Conservation (phyloP, 2,888 invertebrate genomes). For the Gandaritis pyraliata region DNA sequence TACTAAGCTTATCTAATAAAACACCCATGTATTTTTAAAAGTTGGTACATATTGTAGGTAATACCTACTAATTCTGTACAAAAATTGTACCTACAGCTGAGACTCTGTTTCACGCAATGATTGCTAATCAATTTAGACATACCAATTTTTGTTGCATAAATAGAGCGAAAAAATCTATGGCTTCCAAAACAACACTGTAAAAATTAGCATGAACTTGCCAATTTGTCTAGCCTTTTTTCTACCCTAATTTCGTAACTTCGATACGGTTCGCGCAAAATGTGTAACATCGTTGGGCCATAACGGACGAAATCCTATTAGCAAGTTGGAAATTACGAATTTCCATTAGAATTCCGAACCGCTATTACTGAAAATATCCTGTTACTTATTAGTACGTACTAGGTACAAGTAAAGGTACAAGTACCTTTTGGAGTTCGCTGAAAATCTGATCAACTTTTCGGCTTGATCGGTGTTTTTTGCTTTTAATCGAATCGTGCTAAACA, state of each 20-base stretch:
- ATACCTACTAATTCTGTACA: no score
- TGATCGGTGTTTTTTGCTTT: slow-evolving; percentile 10
- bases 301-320: slow-evolving; percentile 64
- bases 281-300: slow-evolving; percentile 75
- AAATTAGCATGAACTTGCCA: slow-evolving; percentile 76
- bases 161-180: slow-evolving; percentile 28
- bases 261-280: slow-evolving; percentile 76
- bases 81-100: no score
- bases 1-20: no score
- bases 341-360: slow-evolving; percentile 41
- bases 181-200: slow-evolving; percentile 56
- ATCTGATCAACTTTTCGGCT: slow-evolving; percentile 25
- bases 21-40: no score
- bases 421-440: slow-evolving; percentile 12
- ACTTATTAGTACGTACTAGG: slow-evolving; percentile 29
- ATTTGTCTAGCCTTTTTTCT: slow-evolving; percentile 65
- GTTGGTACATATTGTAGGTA: no score
- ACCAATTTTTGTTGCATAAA: slow-evolving; percentile 22
- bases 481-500: slow-evolving; percentile 6
- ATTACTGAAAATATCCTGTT: slow-evolving; percentile 41
- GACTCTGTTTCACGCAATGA: slow-evolving; percentile 4
- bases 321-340: slow-evolving; percentile 48
- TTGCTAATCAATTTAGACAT: slow-evolving; percentile 14
- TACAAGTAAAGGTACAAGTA: no score
- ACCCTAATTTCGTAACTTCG: slow-evolving; percentile 66